A percentile compares a stretch with the other conserved stretches of the same genome.
Evolutionary conservation across 2,113 vertebrate genomes (phyloP).

Genomic region (Sminthopsis crassicaudata): DNA sequence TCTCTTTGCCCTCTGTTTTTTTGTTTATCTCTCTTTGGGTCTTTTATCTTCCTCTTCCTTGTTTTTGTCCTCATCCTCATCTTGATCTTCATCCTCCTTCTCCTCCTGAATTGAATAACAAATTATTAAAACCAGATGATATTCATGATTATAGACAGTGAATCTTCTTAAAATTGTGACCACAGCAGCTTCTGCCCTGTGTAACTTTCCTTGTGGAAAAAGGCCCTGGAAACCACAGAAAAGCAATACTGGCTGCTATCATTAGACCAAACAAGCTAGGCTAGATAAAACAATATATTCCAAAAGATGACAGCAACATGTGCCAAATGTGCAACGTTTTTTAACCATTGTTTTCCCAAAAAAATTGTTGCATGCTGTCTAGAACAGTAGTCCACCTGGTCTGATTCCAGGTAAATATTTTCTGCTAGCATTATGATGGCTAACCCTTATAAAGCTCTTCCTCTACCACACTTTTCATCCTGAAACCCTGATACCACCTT

Average conservation of each 20-base stretch:
- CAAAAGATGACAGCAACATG: neutral
- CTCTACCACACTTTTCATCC: neutral
- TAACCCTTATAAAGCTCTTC: neutral
- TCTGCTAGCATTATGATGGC: neutral
- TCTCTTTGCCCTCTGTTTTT: no score
- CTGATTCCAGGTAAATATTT: neutral
- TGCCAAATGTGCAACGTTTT: neutral
- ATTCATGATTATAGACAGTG: neutral
- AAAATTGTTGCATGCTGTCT: neutral
- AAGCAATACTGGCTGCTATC: no score
- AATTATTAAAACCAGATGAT: neutral
- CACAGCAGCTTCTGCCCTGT: no score
- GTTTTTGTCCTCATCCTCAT: neutral
- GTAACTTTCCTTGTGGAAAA: no score
- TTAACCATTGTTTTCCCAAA: neutral
- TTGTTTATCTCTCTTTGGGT: no score
- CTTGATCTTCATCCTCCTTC: neutral
- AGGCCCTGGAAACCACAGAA: no score
- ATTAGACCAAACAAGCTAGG: no score
- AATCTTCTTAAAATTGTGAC: no score
- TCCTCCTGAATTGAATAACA: neutral
- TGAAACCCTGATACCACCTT: neutral
- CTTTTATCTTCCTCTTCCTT: rapidly evolving
- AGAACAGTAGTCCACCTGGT: neutral
- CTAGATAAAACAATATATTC: no score